Evolutionary conservation across 2,113 vertebrate species (phyloP), one percentile per base, ranked within the genome.

Genomic region (Microcebus lehilahytsara): DNA sequence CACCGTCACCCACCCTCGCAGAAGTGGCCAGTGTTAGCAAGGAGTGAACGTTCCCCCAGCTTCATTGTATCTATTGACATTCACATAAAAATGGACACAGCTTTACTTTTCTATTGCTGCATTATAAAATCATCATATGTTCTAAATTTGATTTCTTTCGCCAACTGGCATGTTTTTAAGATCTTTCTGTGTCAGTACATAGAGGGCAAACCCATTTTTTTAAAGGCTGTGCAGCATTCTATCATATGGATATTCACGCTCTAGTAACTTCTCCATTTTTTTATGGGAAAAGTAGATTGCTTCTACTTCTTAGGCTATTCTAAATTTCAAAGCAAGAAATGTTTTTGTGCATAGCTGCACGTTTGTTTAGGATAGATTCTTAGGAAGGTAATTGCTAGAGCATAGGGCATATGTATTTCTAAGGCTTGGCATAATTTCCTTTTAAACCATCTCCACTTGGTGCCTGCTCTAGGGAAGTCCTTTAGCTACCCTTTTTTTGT

Each of bases 1-100:
- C 0, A 0, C 11, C 62, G 27, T 19, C 0, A 2, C n/a, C 51
- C 37, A 20, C 22, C 20, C 27, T 25, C 5, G 32, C 3, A 13
- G 60, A 32, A 40, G 69, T 16, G n/a, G 85, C 8, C n/a, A 2
- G 37, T 22, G 42, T 53, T 8, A 2, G 32, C 16, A 42, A n/a
- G 51, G 25, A 25, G 25, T 14, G 88, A 58, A 9, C 46, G 20
- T 6, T 34, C n/a, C 13, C 27, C 10, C 13, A 49, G 23, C 25
- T 25, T 40, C 13, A 22, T 60, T 14, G 58, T 22, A 0, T 14
- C 10, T 83, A 16, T 9, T 27, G 16, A 22, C 30, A 37, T 51
- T 66, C n/a, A 8, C 3, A 8, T 25, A 66, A 30, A 58, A 74
- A 46, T 23, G 56, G 37, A 49, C 32, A 12, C 32, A 42, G 40